Percentiles rank a stretch among this genome's conserved stretches.
These are phyloP conservation scores for Agelas oroides DNA, from an alignment of 37 sponge, comb jelly and placozoan species.

Conservation along the genomic window DNA sequence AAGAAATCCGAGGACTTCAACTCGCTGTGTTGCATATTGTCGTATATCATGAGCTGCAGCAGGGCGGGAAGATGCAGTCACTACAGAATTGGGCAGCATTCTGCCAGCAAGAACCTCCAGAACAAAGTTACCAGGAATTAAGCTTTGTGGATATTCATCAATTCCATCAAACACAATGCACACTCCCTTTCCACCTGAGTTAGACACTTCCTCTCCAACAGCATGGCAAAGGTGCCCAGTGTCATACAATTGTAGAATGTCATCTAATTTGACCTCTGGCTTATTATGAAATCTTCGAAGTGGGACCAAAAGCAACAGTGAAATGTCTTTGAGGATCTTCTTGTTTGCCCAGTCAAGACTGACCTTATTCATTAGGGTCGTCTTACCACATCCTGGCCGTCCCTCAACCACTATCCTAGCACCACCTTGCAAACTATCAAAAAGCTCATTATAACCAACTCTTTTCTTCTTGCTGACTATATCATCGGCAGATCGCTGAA, in stretches of 20 bases:
- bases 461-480: neutral
- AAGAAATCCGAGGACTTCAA: conserved; percentile 41
- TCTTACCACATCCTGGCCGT: neutral
- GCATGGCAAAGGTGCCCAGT: too few relatives aligned
- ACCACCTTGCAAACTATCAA: neutral
- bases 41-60: neutral
- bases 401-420: neutral
- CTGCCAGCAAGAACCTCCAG: neutral
- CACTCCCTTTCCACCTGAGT: conserved; percentile 9
- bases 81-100: conserved; percentile 3
- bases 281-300: neutral
- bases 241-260: too few relatives aligned
- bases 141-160: conserved; percentile 18
- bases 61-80: conserved; percentile 33
- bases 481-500: neutral
- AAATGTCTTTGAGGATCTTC: too few relatives aligned
- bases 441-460: neutral
- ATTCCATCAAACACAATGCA: conserved; percentile 31
- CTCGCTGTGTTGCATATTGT: neutral
- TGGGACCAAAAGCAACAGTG: neutral
- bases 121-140: neutral
- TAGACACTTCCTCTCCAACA: too few relatives aligned
- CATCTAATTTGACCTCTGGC: neutral
- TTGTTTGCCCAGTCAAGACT: too few relatives aligned
- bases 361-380: neutral